Base-by-base conservation (phyloP, 2,888 invertebrate species). In the Microctonus aethiopoides region DNA sequence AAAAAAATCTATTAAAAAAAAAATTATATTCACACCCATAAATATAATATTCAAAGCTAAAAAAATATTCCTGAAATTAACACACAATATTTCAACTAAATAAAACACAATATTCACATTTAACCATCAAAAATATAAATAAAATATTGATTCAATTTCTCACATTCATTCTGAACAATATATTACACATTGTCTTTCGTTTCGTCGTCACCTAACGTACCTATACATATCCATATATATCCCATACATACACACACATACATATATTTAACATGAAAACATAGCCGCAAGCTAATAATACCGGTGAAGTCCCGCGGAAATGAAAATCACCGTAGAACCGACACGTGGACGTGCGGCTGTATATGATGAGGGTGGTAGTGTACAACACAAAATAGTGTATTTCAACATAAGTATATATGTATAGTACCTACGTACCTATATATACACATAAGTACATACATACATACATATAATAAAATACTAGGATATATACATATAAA, bases 301-400 rank as follows among this genome's bases (percentile, higher is more conserved):
- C 72, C 74, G 75, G 64, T 79, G 80, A 79, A 78, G 80, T 80
- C 78, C 78, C 84, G 82, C 83, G 84, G 85, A 85, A 85, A 84
- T 84, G 84, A 86, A 86, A 86, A 86, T 86, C 84, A 83, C 82
- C 82, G 81, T 81, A 78, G 77, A 78, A 76, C 61, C 61, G 82
- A 84, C 85, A 84, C 85, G 85, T 85, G 85, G 85, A 84, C 82
- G 80, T 79, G 75, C 74, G 75, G 77, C 75, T 76, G 72, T 70
- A 75, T 77, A 54, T 39, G 64, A 63, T 34, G 63, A 11, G 20
- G 63, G n/a, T n/a, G n/a, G n/a, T 52, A 20, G n/a, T 52, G 20
- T 46, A 46, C 7, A 46, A 46, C 46, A 46, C n/a, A n/a, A n/a
- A n/a, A n/a, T n/a, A n/a, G n/a, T n/a, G n/a, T n/a, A n/a, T n/a